Evolutionary conservation across 2,888 invertebrate species (phyloP), one percentile per base, ranked within the genome.

Genomic region (Neoascia interrupta): DNA sequence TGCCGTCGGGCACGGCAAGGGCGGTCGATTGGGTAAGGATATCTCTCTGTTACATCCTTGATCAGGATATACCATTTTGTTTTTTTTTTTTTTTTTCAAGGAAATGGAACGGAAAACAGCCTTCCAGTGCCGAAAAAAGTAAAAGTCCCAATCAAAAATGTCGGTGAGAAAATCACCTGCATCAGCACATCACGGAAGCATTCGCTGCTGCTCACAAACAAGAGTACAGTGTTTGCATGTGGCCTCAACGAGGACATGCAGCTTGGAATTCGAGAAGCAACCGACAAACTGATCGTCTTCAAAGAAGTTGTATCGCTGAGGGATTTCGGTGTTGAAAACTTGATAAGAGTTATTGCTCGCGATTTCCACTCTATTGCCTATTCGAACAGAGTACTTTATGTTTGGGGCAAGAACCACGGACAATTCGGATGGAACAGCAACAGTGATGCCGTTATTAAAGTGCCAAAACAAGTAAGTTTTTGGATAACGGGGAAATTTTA

Each of bases 391-490:
- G 90, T 90, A 0, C 87, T 96, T 0, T 95, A 92, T 86, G 93
- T 94, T 0, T 96, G 95, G 93, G 97, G 97, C 1, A 89, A 92
- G 2, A 95, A 97, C 89, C 91, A 92, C 54, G 97, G 97, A 0
- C 96, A 97, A 85, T 88, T 96, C 83, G 96, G 95, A 1, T 61
- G 85, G 37, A 84, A 81, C 49, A 66, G 81, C 1, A 82, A 82
- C 26, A 76, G 69, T 0, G 84, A 84, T 18, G 66, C 70, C 0
- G 82, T 87, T 6, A 39, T 76, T 34, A 16, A 79, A 19, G 61
- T 85, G n/a, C 88, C 88, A 23, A 83, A 81, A 68, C 63, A 83
- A 84, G 88, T 85, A 81, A 81, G 82, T 39, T 19, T 4, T n/a
- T n/a, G n/a, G n/a, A n/a, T n/a, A n/a, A n/a, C n/a, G n/a, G n/a